These are phyloP conservation scores for Tetraneura akinire DNA, from an alignment of 1,140 invertebrate genomes.

Conservation along the genomic window DNA sequence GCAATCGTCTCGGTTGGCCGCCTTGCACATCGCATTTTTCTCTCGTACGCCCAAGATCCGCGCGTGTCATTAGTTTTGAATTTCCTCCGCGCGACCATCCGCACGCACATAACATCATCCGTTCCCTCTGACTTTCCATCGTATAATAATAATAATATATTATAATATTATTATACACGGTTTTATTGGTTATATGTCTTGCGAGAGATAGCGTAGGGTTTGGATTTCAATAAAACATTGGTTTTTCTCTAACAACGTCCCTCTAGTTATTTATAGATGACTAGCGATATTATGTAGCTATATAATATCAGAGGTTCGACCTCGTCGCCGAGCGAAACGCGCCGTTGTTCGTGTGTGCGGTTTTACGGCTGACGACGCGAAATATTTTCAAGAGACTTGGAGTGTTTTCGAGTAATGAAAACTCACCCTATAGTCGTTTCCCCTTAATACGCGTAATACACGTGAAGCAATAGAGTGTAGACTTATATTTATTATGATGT, in stretches of 20 bases:
- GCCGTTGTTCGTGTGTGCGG: not conserved
- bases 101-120: not conserved
- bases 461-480: too few species aligned
- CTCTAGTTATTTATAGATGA: not conserved
- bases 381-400: not conserved
- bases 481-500: too few species aligned
- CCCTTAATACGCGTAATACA: too few species aligned
- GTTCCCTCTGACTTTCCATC: too few species aligned
- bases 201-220: too few species aligned
- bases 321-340: too few species aligned
- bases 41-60: not conserved
- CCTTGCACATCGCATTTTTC: constrained; percentile 33
- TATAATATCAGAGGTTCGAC: not conserved
- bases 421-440: too few species aligned
- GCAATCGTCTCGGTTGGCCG: constrained; percentile 41
- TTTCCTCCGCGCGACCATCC: not conserved
- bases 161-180: too few species aligned
- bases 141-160: not conserved
- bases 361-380: constrained; percentile 30
- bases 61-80: constrained; percentile 43
- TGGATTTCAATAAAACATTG: constrained; percentile 31
- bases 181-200: too few species aligned
- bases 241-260: constrained; percentile 2
- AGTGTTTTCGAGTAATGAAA: constrained; percentile 37
- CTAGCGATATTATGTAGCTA: too few species aligned